These are phyloP conservation scores for Achroia grisella DNA, from an alignment of 1,140 invertebrate species.

Conservation along the genomic window DNA sequence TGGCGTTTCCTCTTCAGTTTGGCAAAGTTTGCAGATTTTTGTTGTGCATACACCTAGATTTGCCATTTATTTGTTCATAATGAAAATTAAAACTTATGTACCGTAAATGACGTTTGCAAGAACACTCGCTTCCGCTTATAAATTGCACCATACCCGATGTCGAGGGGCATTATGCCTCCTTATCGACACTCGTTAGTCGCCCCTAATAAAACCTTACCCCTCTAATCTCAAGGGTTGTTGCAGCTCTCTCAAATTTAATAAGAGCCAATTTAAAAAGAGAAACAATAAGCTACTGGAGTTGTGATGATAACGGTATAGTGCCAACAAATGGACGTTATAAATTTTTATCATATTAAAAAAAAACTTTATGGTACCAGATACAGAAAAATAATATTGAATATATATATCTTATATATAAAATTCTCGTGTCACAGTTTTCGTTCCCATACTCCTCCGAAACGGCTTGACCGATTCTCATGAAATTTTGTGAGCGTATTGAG, in stretches of 20 bases:
- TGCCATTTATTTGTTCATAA: too few relatives aligned
- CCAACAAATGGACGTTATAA: background rate
- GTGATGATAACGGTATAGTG: background rate
- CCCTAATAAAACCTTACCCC: conserved; percentile 64
- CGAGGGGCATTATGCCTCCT: conserved; percentile 60
- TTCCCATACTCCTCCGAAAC: too few relatives aligned
- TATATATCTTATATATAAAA: too few relatives aligned
- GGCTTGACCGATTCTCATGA: too few relatives aligned
- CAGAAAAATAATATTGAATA: too few relatives aligned
- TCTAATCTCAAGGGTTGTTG: conserved; percentile 61
- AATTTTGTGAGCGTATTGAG: too few relatives aligned
- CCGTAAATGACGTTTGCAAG: background rate
- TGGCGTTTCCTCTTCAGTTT: too few relatives aligned
- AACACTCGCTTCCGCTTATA: conserved; percentile 3
- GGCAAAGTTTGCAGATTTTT: too few relatives aligned
- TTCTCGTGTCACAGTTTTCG: too few relatives aligned
- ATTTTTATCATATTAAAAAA: conserved; percentile 1
- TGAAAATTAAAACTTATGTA: too few relatives aligned
- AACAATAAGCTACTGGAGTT: conserved; percentile 11
- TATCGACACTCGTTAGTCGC: conserved; percentile 64
- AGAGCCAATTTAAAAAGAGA: conserved; percentile 51
- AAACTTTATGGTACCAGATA: too few relatives aligned
- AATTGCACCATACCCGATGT: conserved; percentile 18
- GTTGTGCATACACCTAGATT: too few relatives aligned
- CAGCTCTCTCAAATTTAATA: conserved; percentile 64